Evolutionary conservation across 1,140 invertebrate genomes (phyloP).

Genomic region (Spodoptera litura): DNA sequence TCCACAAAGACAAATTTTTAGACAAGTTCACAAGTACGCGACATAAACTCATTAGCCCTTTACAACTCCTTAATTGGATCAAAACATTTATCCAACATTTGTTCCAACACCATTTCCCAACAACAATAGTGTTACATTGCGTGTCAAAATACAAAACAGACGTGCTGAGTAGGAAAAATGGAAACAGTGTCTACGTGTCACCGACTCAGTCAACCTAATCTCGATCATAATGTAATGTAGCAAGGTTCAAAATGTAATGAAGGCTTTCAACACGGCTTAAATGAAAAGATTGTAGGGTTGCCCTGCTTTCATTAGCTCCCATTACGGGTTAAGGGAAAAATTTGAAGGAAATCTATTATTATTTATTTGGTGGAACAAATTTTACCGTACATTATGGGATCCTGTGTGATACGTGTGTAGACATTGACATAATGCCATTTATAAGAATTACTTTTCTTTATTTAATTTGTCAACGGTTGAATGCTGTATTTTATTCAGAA

Average conservation of each 20-base stretch:
- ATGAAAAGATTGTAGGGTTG: not conserved
- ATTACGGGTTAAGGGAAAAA: conserved; percentile 34
- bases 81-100: not conserved
- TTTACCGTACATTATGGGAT: not conserved
- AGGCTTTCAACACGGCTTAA: not conserved
- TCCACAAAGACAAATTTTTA: not conserved
- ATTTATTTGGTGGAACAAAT: not conserved
- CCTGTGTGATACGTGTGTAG: conserved; percentile 1
- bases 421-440: not conserved
- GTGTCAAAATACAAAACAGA: conserved; percentile 18
- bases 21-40: not conserved
- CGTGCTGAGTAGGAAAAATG: conserved; percentile 30
- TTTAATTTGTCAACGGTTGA: not conserved
- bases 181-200: conserved; percentile 9
- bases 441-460: not conserved
- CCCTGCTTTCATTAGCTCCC: conserved; percentile 29
- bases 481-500: not conserved
- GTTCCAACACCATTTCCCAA: not conserved
- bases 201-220: not conserved
- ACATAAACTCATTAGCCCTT: not conserved
- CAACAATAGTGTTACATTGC: conserved; percentile 26
- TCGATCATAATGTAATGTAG: not conserved
- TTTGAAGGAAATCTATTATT: conserved; percentile 32
- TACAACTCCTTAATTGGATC: not conserved
- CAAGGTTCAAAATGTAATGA: not conserved